phyloP scores from a whole-genome alignment of 2,888 invertebrate species.

The Hirtodrosophila duncani region DNA sequence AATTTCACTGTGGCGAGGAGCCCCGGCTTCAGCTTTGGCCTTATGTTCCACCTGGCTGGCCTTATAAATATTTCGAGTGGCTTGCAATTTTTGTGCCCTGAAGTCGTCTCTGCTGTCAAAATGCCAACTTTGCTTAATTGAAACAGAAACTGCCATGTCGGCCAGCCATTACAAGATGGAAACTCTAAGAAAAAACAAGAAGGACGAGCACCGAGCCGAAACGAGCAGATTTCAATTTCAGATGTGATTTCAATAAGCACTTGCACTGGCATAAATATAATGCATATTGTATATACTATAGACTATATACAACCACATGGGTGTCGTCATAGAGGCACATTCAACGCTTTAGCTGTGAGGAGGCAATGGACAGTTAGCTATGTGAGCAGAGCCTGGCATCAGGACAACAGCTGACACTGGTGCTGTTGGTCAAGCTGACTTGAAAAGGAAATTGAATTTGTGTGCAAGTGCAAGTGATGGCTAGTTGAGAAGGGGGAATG shows the following conservation, averaged over 20 bases:
- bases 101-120: slow-evolving; percentile 26
- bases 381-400: background rate
- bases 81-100: background rate
- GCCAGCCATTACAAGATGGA: slow-evolving; percentile 12
- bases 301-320: slow-evolving; percentile 11
- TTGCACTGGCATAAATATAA: slow-evolving; percentile 66
- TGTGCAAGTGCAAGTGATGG: slow-evolving; percentile 3
- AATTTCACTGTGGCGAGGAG: slow-evolving; percentile 31
- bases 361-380: slow-evolving; percentile 6
- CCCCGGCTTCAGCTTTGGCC: background rate
- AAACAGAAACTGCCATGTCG: slow-evolving; percentile 45
- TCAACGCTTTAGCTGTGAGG: too few species aligned
- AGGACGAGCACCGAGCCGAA: slow-evolving; percentile 28
- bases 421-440: slow-evolving; percentile 35
- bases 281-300: slow-evolving; percentile 30
- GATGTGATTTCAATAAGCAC: slow-evolving; percentile 74
- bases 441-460: slow-evolving; percentile 67
- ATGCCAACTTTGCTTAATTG: slow-evolving; percentile 55
- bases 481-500: background rate
- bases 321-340: slow-evolving; percentile 19
- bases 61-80: slow-evolving; percentile 35
- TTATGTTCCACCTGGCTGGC: background rate
- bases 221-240: slow-evolving; percentile 65
- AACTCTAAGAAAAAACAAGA: slow-evolving; percentile 18
- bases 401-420: slow-evolving; percentile 21